Base-by-base conservation (phyloP, 2,888 invertebrate species). In the Andrena praecox region DNA sequence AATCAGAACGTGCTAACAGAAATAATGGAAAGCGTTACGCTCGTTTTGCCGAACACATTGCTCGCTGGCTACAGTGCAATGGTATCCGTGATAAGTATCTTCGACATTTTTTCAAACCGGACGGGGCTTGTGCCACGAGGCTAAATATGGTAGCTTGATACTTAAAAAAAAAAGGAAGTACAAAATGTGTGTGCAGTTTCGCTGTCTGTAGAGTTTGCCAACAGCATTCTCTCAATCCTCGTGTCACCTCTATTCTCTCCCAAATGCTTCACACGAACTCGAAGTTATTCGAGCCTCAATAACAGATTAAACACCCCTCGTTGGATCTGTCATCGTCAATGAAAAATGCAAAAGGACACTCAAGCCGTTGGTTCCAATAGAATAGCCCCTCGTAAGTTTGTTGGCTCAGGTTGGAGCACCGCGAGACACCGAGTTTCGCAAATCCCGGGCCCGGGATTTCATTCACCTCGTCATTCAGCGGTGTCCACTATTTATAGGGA, bases 21-120 rank as follows among this genome's bases (percentile, higher is more conserved):
- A 82, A 82, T 84, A 85, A 85, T 85, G 82, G 80, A 78, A 79
- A 85, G 74, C 74, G 85, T 74, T 80, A 80, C 85, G 79, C 82
- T 82, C 62, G 74, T 77, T 63, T 75, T 77, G 82, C 60, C 76
- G 63, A 33, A 62, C 62, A 27, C 63, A 54, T 63, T 73, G 68
- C 70, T 48, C 29, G 71, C 54, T 56, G 20, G 31, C 24, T 50
- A 56, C 60, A 60, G 48, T 68, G 52, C 70, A 77, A 62, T 64
- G 73, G 60, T 68, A 74, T 50, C 59, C 71, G 68, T 35, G 78
- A 85, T 85, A 85, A 84, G 63, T 64, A 86, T 85, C 77, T 76
- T 71, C 35, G 71, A 66, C 74, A 77, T 85, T 81, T 80, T 68
- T 64, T 29, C 10, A 20, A 56, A 31, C 64, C 64, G 67, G 71